Conservation (phyloP, 2,888 invertebrate genomes). For the Cryptus armator region DNA sequence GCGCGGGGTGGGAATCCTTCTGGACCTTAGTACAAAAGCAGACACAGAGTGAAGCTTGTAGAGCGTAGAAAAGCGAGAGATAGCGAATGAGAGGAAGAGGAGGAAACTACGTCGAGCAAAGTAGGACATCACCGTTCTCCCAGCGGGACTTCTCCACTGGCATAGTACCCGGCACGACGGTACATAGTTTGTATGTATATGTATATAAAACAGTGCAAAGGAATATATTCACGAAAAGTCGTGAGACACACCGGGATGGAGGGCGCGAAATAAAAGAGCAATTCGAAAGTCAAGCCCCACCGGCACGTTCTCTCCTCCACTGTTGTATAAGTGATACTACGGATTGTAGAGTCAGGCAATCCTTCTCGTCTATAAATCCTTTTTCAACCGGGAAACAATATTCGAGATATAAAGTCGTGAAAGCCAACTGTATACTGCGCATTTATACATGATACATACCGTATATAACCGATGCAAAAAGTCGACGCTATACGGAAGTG, state of each 20-base stretch:
- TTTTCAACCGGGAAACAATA: conserved; percentile 45
- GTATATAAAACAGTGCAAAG: neutral
- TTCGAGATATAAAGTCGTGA: conserved; percentile 41
- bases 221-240: conserved; percentile 51
- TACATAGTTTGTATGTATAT: neutral
- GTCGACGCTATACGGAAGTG: no score
- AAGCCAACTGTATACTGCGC: neutral
- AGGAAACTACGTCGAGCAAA: conserved; percentile 35
- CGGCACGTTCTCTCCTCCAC: neutral
- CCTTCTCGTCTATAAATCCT: conserved; percentile 33
- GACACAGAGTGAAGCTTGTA: conserved; percentile 19
- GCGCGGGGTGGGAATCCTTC: conserved; percentile 11
- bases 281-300: conserved; percentile 35
- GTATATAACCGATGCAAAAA: conserved; percentile 6
- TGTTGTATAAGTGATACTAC: conserved; percentile 41
- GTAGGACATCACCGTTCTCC: conserved; percentile 52
- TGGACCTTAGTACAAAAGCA: conserved; percentile 27
- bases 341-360: conserved; percentile 1
- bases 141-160: conserved; percentile 46
- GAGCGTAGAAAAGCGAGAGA: neutral
- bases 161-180: neutral
- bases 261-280: conserved; percentile 50
- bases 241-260: conserved; percentile 3
- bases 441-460: neutral
- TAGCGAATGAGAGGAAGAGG: neutral